Evolutionary conservation across 2,888 invertebrate species (phyloP), one percentile per base, ranked within the genome.

Genomic region (Heteropelma amictum): DNA sequence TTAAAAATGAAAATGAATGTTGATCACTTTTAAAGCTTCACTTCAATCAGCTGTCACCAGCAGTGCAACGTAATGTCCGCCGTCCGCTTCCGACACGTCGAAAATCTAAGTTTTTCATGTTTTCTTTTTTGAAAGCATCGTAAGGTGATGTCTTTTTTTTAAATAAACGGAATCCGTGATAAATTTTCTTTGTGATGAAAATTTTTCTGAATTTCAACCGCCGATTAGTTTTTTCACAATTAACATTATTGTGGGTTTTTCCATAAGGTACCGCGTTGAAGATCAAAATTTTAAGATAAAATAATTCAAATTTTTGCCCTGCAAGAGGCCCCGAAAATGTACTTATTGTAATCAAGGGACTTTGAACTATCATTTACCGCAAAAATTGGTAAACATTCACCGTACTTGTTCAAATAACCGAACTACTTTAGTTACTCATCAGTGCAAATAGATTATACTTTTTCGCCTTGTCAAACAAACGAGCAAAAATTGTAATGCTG

Each of bases 221-320:
- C 40, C 58, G 58, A 58, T 58, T 58, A 40, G 23, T 40, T 38
- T 58, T 58, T 58, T 58, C 21, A 58, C 58, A 58, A n/a, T 38
- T 54, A n/a, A 58, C 58, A 58, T 58, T 58, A 38, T 17, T 40
- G 58, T 12, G 10, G n/a, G 42, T 42, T 60, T 19, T 40, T 17
- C 42, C 56, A 35, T 56, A 56, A 35, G 56, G 23, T 12, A 60
- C 60, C 19, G 60, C 12, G 42, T 60, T 56, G 17, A 56, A 56
- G 30, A 42, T 28, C 45, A 33, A n/a, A 53, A 23, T 23, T 23
- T 23, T 14, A 54, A 53, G 28, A 56, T 35, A 12, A 56, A 56
- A 56, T 35, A 35, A 38, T 56, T 38, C 8, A 35, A 35, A 26
- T 28, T 53, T 53, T 28, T 53, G 53, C 53, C 28, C 28, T 30